Conservation (phyloP, 2,113 vertebrate genomes). For the Manacus vitellinus region DNA sequence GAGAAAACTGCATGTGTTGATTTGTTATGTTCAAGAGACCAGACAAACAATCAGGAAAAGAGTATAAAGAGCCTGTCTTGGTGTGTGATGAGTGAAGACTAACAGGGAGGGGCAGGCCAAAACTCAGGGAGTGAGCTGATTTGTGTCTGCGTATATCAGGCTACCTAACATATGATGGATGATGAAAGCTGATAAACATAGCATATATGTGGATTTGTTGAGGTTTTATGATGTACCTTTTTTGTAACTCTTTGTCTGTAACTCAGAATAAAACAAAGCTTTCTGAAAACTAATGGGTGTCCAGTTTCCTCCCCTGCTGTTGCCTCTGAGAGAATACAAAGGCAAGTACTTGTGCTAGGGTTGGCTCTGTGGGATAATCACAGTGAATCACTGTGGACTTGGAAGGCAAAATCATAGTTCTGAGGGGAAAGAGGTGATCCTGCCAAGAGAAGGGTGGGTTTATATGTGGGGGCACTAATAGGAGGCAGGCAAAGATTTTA, state of each 20-base stretch:
- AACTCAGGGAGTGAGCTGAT: neutral
- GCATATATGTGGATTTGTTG: neutral
- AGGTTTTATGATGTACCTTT: neutral
- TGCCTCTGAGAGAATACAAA: neutral
- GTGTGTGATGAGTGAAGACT: neutral
- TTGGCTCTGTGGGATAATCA: neutral
- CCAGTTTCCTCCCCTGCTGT: neutral
- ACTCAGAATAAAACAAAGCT: neutral
- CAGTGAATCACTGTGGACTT: accelerated
- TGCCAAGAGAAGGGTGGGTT: neutral
- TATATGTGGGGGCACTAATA: neutral
- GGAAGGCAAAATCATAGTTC: neutral
- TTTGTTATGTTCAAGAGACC: neutral
- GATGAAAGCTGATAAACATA: neutral
- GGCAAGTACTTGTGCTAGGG: neutral
- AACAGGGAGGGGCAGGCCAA: neutral
- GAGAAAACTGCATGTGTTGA: neutral
- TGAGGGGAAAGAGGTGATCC: neutral
- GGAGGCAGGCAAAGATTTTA: neutral
- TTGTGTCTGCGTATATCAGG: neutral
- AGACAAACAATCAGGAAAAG: neutral
- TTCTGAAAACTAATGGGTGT: neutral
- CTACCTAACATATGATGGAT: neutral
- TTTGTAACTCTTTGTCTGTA: neutral
- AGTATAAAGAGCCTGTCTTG: neutral